These are phyloP conservation scores for Harpagus bidentatus DNA, from an alignment of 2,113 vertebrate genomes.

Conservation along the genomic window DNA sequence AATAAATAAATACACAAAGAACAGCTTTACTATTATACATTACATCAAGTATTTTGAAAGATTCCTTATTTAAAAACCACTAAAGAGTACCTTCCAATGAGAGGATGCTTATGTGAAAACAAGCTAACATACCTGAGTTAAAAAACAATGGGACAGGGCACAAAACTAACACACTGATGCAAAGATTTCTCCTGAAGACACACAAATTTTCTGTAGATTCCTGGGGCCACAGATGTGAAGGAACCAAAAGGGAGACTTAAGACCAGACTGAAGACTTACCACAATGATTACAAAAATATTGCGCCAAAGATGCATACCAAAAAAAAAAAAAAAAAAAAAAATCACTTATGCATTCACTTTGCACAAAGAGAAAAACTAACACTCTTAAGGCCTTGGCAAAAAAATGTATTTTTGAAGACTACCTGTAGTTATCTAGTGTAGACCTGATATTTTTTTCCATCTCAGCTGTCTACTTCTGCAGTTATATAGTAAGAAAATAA, in stretches of 20 bases:
- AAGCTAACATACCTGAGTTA: not conserved
- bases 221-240: accelerated
- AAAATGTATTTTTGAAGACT: not conserved
- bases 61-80: not conserved
- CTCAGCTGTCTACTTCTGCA: not conserved
- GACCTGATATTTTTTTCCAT: not conserved
- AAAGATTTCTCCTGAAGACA: not conserved
- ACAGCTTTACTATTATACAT: not conserved
- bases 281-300: not conserved
- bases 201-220: not conserved
- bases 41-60: not conserved
- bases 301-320: not conserved
- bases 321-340: too few species aligned
- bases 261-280: not conserved
- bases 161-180: not conserved
- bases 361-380: not conserved
- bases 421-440: not conserved
- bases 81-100: not conserved
- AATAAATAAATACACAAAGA: not conserved
- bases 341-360: not conserved
- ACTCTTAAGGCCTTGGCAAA: not conserved
- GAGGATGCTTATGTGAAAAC: not conserved
- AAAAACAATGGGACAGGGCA: not conserved
- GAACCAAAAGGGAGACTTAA: not conserved
- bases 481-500: not conserved